These are phyloP conservation scores for Parasteatoda lunata DNA, from an alignment of 2,888 invertebrate genomes.

Conservation along the genomic window DNA sequence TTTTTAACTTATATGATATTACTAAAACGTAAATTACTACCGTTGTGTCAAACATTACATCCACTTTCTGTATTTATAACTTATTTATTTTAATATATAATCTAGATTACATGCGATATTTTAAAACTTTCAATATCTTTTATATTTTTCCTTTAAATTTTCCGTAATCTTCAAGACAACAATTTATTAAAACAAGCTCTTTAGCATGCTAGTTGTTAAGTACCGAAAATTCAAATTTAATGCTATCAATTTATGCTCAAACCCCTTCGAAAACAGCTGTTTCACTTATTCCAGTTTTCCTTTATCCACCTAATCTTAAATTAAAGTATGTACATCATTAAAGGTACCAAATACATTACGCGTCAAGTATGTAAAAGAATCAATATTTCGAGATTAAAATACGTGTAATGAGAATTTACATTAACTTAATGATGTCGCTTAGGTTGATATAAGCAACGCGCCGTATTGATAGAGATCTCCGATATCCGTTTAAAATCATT, in stretches of 20 bases:
- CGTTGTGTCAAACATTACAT: no score
- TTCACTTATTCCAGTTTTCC: not conserved
- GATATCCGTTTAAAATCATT: not conserved
- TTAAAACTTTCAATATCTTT: no score
- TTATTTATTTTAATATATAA: no score
- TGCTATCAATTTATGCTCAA: not conserved
- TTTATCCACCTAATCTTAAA: not conserved
- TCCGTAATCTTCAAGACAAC: no score
- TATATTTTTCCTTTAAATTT: no score
- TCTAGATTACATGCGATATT: no score
- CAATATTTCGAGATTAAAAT: not conserved
- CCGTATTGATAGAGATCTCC: not conserved
- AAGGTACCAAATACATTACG: not conserved
- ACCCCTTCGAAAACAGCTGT: not conserved
- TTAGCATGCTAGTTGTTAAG: no score
- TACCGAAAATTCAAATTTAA: slow-evolving; percentile 1
- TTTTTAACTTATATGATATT: no score
- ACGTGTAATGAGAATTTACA: not conserved
- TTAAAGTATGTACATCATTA: not conserved
- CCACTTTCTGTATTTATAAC: no score
- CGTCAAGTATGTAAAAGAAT: slow-evolving; percentile 1
- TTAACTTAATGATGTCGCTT: not conserved
- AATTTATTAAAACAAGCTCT: no score
- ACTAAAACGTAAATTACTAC: no score
- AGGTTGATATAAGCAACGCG: not conserved